phyloP scores from a whole-genome alignment of 2,113 vertebrate genomes.

The Phalacrocorax brasilianus region DNA sequence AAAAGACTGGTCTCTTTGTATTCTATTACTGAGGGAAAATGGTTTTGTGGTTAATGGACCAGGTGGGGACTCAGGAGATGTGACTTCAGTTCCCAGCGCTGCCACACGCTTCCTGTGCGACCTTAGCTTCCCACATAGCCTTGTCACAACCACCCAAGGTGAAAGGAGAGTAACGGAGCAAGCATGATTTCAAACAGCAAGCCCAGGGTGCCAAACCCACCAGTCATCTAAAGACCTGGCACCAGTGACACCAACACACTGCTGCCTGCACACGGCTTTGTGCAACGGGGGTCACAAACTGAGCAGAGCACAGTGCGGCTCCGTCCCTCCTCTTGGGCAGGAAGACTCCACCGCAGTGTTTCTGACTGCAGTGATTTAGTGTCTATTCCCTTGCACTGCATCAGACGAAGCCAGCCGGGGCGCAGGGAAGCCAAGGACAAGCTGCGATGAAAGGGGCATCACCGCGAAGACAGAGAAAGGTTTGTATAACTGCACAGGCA shows the following conservation, averaged over 20 bases:
- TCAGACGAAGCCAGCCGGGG: accelerated
- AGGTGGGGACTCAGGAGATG: background rate
- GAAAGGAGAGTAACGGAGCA: background rate
- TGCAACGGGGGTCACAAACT: background rate
- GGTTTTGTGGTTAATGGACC: background rate
- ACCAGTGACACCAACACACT: background rate
- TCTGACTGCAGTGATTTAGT: background rate
- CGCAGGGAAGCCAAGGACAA: background rate
- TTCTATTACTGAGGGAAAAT: background rate
- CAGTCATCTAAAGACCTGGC: background rate
- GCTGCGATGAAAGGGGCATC: background rate
- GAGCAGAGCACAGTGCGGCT: accelerated
- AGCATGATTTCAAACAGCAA: background rate
- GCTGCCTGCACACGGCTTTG: accelerated
- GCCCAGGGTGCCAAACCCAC: background rate
- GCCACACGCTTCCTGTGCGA: background rate
- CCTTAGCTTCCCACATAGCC: background rate
- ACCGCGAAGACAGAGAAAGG: background rate
- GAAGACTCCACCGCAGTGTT: background rate
- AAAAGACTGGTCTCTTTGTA: background rate
- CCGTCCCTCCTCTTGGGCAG: background rate
- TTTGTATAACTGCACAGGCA: conserved; percentile 5
- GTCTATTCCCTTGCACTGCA: background rate
- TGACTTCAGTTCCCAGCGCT: background rate
- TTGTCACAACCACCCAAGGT: background rate